Evolutionary conservation across 2,797 vertebrate genomes (phyloP).

Genomic region (Schizopygopsis malacanthus): DNA sequence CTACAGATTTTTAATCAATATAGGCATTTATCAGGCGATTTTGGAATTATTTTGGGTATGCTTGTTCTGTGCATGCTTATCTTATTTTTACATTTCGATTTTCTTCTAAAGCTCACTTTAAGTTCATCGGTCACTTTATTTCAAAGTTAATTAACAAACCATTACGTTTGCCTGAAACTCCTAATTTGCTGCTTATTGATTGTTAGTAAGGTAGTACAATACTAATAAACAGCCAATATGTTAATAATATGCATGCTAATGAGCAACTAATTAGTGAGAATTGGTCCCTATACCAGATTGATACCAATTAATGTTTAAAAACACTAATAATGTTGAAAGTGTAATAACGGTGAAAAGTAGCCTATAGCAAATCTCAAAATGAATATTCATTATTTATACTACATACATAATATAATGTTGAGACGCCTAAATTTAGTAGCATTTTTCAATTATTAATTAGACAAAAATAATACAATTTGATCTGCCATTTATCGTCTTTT

Average conservation of each 20-base stretch:
- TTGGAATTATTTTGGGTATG: not conserved
- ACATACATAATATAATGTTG: not conserved
- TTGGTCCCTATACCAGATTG: not conserved
- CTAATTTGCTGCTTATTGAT: not conserved
- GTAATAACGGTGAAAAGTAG: not conserved
- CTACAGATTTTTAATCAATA: not conserved
- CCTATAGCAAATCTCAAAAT: not conserved
- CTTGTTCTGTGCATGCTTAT: not conserved
- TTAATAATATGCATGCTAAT: not conserved
- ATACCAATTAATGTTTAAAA: not conserved
- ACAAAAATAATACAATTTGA: not conserved
- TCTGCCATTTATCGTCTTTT: not conserved
- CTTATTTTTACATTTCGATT: not conserved
- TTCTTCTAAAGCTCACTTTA: not conserved
- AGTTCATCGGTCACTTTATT: not conserved
- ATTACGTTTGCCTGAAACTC: too few relatives aligned
- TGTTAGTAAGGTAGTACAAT: too few relatives aligned
- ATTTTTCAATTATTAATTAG: not conserved
- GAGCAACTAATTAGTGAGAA: not conserved
- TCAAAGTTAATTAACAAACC: too few relatives aligned
- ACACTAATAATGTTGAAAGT: not conserved
- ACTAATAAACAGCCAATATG: not conserved
- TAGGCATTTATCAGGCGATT: not conserved
- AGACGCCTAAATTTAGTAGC: not conserved
- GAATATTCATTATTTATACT: not conserved